Evolutionary conservation across 2,888 invertebrate species (phyloP).

Genomic region (Drosophila fungiperda): DNA sequence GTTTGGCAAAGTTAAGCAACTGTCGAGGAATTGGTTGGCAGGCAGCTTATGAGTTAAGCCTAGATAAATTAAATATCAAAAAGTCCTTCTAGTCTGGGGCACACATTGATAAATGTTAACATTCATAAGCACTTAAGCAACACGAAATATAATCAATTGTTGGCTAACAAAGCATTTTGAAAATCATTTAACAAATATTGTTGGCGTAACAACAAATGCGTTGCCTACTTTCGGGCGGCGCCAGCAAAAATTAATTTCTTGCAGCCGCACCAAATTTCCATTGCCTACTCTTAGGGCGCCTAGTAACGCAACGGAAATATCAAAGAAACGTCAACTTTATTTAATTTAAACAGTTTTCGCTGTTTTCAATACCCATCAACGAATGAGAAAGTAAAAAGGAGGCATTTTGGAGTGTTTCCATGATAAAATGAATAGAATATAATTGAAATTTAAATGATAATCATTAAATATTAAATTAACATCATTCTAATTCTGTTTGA

Average conservation of each 20-base stretch:
- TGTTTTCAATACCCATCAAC: conserved; percentile 14
- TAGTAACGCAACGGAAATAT: conserved; percentile 20
- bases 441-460: neutral
- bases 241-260: conserved; percentile 56
- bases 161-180: conserved; percentile 37
- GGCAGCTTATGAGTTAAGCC: conserved; percentile 43
- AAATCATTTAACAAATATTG: conserved; percentile 46
- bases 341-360: conserved; percentile 53
- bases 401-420: neutral
- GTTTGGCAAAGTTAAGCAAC: conserved; percentile 38
- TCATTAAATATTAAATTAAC: neutral
- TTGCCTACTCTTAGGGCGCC: conserved; percentile 59
- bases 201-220: conserved; percentile 49
- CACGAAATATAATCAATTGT: conserved; percentile 54
- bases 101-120: conserved; percentile 6
- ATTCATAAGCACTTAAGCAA: conserved; percentile 46
- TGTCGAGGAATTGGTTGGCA: conserved; percentile 30
- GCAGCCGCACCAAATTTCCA: conserved; percentile 47
- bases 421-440: neutral
- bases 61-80: conserved; percentile 41
- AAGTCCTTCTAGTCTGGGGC: neutral
- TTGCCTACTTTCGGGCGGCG: conserved; percentile 35
- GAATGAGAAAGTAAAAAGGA: neutral
- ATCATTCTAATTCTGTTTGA: neutral
- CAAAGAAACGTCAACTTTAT: conserved; percentile 30